Base-by-base conservation (phyloP, 2,888 invertebrate genomes). In the Dendrolimus pini region DNA sequence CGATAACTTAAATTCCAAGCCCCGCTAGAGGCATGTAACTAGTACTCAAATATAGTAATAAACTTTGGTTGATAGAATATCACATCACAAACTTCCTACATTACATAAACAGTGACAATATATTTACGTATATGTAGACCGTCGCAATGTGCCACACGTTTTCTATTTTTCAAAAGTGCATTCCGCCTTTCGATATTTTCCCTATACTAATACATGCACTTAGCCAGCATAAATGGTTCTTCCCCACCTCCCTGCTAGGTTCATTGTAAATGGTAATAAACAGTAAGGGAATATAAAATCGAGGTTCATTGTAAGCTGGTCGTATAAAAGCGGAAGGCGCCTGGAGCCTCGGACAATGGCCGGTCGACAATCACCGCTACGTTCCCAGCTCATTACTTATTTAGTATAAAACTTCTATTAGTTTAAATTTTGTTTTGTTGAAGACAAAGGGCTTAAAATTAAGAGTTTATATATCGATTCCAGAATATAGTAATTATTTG, bases 141-240 rank as follows among this genome's bases (percentile, higher is more conserved):
- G 75, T 66, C 65, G 71, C 66, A 70, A 70, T 64, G 65, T 65
- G 69, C 71, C 71, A 78, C 75, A 79, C 78, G 79, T 80, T 89
- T 87, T 86, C 84, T 83, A 85, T 85, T 89, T 89, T 87, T 87
- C 85, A 86, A 86, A 85, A 83, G 77, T 71, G 71, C 82, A 82
- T 87, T 89, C 85, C 85, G 84, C 85, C 83, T 88, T 87, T 89
- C 85, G 77, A 83, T 88, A 86, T 83, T 86, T 88, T 87, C 83
- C 78, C 12, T 87, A 81, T 75, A 82, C 78, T 78, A 82, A 82
- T 76, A 77, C 71, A 77, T 72, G 68, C 65, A 70, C 64, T 65
- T 59, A 66, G 71, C 86, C 80, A 82, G 64, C 60, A 53, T 69
- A 67, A 61, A 52, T 53, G 59, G 85, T 2, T 67, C 30, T 30